phyloP scores from a whole-genome alignment of 2,888 invertebrate genomes.

The Blastobasis lacticolella region DNA sequence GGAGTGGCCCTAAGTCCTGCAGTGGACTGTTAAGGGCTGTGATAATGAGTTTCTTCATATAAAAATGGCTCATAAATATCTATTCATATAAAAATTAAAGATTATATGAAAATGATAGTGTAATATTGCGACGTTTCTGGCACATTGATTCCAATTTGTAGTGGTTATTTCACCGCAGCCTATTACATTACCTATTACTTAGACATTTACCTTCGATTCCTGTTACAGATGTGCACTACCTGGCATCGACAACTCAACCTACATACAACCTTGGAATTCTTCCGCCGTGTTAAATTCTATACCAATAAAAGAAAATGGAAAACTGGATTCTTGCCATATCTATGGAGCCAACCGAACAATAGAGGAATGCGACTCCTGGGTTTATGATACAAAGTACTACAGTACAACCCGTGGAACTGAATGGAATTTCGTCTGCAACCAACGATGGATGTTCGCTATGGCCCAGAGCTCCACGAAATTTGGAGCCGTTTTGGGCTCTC shows the following conservation, averaged over 20 bases:
- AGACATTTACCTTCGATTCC: too few species aligned
- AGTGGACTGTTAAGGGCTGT: too few species aligned
- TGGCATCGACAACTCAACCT: slow-evolving; percentile 70
- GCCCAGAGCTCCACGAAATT: slow-evolving; percentile 88
- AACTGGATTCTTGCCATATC: slow-evolving; percentile 78
- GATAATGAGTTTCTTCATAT: too few species aligned
- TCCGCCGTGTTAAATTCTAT: slow-evolving; percentile 70
- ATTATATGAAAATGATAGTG: too few species aligned
- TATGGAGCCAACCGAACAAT: slow-evolving; percentile 52
- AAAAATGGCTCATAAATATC: too few species aligned
- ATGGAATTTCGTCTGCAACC: slow-evolving; percentile 87
- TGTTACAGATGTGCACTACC: slow-evolving; percentile 74
- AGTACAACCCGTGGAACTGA: slow-evolving; percentile 84
- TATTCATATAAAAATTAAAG: too few species aligned
- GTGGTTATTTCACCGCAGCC: too few species aligned
- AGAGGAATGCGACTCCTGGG: slow-evolving; percentile 70
- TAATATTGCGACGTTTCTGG: too few species aligned
- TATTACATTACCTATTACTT: too few species aligned
- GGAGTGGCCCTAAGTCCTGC: too few species aligned
- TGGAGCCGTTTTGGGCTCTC: slow-evolving; percentile 86
- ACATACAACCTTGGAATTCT: slow-evolving; percentile 71
- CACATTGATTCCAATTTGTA: too few species aligned
- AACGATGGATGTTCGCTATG: slow-evolving; percentile 86
- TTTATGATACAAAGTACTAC: slow-evolving; percentile 83
- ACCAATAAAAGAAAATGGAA: slow-evolving; percentile 72